phyloP scores from a whole-genome alignment of 2,888 invertebrate species.

The Archips crataeganus region DNA sequence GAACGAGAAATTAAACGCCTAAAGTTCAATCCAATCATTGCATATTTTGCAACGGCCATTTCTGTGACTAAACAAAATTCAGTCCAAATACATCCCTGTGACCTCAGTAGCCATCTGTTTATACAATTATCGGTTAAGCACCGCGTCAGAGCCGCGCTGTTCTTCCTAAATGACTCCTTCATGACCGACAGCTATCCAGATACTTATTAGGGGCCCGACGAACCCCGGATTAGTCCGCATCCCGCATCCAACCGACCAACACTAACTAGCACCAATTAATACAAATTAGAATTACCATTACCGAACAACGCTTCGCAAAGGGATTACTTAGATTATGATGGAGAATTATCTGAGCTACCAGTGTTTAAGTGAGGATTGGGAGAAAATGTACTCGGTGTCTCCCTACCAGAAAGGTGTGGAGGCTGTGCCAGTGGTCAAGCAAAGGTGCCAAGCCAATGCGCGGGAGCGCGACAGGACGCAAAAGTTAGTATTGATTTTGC shows the following conservation, averaged over 20 bases:
- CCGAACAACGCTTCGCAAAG: conserved; percentile 5
- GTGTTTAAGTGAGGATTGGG: conserved; percentile 70
- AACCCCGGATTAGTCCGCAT: conserved; percentile 70
- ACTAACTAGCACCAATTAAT: conserved; percentile 37
- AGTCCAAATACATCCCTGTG: conserved; percentile 62
- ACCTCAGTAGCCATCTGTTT: conserved; percentile 80
- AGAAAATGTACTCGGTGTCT: conserved; percentile 60
- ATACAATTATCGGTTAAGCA: conserved; percentile 84
- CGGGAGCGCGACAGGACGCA: conserved; percentile 93
- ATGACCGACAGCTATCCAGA: conserved; percentile 76
- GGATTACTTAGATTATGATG: conserved; percentile 58
- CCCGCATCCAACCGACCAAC: conserved; percentile 54
- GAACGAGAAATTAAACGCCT: no score
- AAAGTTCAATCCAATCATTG: no score
- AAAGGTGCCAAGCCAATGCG: conserved; percentile 92
- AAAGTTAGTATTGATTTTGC: conserved; percentile 86
- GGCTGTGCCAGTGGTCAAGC: conserved; percentile 78
- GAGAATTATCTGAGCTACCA: conserved; percentile 71
- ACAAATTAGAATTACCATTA: conserved; percentile 16
- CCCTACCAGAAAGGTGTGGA: conserved; percentile 61
- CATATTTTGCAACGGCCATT: neutral
- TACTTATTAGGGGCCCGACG: conserved; percentile 72
- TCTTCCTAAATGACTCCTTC: conserved; percentile 84
- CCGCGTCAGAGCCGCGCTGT: conserved; percentile 81
- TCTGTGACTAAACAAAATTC: neutral